phyloP scores from a whole-genome alignment of 1,140 invertebrate genomes.

The Trachymyrmex cornetzi region DNA sequence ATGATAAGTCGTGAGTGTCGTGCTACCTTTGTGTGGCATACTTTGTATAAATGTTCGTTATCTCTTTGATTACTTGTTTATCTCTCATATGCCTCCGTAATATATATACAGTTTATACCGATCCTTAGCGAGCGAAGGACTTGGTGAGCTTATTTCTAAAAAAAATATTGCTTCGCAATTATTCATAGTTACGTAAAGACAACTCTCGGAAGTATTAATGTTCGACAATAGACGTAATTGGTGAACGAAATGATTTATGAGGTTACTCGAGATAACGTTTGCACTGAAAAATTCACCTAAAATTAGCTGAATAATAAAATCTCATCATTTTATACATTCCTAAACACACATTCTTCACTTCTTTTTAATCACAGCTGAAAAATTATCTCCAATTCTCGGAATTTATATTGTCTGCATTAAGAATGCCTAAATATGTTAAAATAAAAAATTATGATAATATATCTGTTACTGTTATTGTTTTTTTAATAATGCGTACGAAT shows the following conservation, averaged over 20 bases:
- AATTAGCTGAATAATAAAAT: neutral
- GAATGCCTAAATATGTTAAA: neutral
- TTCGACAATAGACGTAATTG: neutral
- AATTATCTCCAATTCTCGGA: neutral
- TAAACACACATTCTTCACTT: neutral
- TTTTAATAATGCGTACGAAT: neutral
- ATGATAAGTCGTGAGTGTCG: constrained; percentile 51
- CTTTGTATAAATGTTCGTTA: constrained; percentile 53
- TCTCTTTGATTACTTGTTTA: constrained; percentile 40
- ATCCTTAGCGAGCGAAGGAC: constrained; percentile 5
- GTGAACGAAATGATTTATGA: neutral
- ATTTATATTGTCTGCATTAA: neutral
- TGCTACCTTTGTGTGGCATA: constrained; percentile 17
- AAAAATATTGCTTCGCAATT: neutral
- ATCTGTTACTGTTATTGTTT: neutral
- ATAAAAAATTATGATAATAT: neutral
- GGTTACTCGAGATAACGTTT: neutral
- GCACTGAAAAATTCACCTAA: too few species aligned
- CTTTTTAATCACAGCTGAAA: neutral
- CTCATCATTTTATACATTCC: neutral
- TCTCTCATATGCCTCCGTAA: neutral
- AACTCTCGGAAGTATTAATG: neutral
- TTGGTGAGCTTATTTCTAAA: neutral
- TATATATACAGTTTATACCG: neutral
- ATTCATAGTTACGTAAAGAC: neutral